phyloP scores from a whole-genome alignment of 2,888 invertebrate species.

The Perithous albicinctus region DNA sequence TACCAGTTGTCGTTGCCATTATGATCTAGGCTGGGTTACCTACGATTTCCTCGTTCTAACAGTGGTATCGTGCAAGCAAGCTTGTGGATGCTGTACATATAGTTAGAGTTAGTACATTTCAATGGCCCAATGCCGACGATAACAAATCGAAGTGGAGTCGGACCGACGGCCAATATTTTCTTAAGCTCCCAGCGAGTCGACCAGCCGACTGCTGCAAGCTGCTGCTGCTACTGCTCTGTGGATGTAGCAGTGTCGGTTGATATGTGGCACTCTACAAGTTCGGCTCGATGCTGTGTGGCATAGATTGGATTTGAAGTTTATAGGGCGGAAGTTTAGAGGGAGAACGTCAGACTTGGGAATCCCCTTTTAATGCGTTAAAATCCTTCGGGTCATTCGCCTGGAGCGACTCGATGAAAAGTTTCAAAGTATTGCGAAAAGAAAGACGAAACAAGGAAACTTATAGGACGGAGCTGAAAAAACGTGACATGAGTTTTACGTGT shows the following conservation, averaged over 20 bases:
- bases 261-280: slow-evolving; percentile 31
- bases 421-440: neutral
- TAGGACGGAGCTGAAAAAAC: neutral
- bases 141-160: slow-evolving; percentile 51
- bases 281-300: slow-evolving; percentile 77
- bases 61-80: neutral
- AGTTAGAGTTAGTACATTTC: slow-evolving; percentile 17
- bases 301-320: slow-evolving; percentile 84
- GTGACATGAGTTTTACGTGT: too few species aligned
- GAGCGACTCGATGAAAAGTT: slow-evolving; percentile 29
- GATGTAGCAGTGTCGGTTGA: slow-evolving; percentile 12
- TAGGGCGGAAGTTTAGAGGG: slow-evolving; percentile 80
- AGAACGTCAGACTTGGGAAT: slow-evolving; percentile 34
- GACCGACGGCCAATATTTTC: slow-evolving; percentile 80
- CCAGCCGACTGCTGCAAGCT: slow-evolving; percentile 12
- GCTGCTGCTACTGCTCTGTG: too few species aligned
- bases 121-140: slow-evolving; percentile 1
- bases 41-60: neutral
- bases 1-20: slow-evolving; percentile 7
- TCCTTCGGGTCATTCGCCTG: slow-evolving; percentile 51
- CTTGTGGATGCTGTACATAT: neutral
- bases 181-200: slow-evolving; percentile 69
- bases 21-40: neutral
- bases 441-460: neutral
- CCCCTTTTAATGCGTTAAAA: slow-evolving; percentile 51